Conservation (phyloP, 2,113 vertebrate species). For the Dipodomys ordii region DNA sequence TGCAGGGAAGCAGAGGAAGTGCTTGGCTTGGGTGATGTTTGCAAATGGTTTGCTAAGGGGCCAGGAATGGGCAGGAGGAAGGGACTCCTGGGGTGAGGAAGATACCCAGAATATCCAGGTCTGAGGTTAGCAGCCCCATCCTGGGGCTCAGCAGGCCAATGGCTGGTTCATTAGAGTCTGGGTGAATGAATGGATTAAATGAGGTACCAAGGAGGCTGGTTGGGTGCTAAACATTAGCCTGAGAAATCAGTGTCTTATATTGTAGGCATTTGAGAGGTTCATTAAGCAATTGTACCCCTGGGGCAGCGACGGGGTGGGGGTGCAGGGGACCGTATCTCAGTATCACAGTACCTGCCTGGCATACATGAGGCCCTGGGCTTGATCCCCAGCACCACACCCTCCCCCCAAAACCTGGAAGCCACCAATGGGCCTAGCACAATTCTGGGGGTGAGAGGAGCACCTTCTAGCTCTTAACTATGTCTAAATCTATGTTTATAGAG, state of each 20-base stretch:
- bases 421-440: no score
- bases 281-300: background rate
- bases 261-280: background rate
- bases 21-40: background rate
- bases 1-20: background rate
- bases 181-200: background rate
- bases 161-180: background rate
- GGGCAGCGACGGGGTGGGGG: background rate
- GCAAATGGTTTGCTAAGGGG: background rate
- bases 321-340: no score
- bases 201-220: background rate
- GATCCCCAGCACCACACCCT: background rate
- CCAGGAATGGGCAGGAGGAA: background rate
- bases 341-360: background rate
- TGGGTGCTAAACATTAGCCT: background rate
- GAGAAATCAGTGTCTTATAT: background rate
- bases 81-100: background rate
- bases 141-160: no score
- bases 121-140: background rate
- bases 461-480: background rate
- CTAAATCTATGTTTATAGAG: background rate
- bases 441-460: no score
- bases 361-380: no score
- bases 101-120: fast-evolving
- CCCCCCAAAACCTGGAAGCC: no score